Base-by-base conservation (phyloP, 2,797 vertebrate species). In the Antennarius maculatus region DNA sequence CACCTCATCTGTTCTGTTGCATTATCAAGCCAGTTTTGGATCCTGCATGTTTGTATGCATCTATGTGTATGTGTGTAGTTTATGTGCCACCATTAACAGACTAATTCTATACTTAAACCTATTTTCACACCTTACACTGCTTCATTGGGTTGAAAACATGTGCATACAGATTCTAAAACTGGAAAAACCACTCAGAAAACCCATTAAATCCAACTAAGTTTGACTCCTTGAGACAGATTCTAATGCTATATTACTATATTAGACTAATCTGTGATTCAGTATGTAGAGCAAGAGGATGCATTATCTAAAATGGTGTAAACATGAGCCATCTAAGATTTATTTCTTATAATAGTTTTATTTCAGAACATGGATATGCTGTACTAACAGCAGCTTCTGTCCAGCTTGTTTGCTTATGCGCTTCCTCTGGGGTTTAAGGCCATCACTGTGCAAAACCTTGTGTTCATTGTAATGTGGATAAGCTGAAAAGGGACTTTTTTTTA, bases 241-340 rank as follows among this genome's bases (percentile, higher is more conserved):
- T 80, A 80, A 75, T 78, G 76, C 86, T 88, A 39, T 39, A 39
- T 39, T 14, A 43, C 76, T 58, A 88, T 90, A 87, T 89, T 85
- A 87, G 77, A 84, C 86, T 92, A 93, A 92, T 92, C 91, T 91
- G 85, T 58, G 84, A 89, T 92, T 90, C 82, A 78, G 85, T 89
- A 87, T 93, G 93, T 89, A 88, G 88, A 91, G 91, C 92, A 92
- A 92, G 87, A 65, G 74, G 58, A 31, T 66, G 85, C 82, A 87
- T 89, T 91, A 91, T 92, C 82, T 86, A 88, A 91, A 86, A 88
- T 71, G 86, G 88, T 93, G 92, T 92, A 91, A 93, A 92, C 90
- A 92, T 90, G 85, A 90, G 90, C 88, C 89, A 77, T 84, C 80
- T 88, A 82, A 88, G 79, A 88, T 85, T 85, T 82, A 69, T 81